These are phyloP conservation scores for Nomada flava DNA, from an alignment of 2,888 invertebrate genomes.

Conservation along the genomic window DNA sequence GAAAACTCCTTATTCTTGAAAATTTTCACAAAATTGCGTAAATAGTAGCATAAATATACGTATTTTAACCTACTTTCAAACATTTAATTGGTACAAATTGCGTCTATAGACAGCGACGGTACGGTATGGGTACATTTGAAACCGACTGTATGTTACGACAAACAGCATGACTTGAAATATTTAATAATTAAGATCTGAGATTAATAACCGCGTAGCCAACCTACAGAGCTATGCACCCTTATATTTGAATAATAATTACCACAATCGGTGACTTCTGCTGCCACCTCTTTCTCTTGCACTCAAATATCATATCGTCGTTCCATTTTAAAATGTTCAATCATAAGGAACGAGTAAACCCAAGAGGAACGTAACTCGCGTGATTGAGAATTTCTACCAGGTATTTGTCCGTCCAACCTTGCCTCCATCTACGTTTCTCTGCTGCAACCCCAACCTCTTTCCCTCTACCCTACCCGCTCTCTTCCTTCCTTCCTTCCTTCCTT, in stretches of 20 bases:
- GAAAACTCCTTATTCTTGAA: too few species aligned
- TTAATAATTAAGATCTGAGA: too few species aligned
- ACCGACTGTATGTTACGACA: too few species aligned
- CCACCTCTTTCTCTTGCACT: background rate
- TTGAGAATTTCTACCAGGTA: constrained; percentile 37
- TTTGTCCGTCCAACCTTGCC: constrained; percentile 24
- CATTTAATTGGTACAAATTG: too few species aligned
- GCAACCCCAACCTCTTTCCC: background rate
- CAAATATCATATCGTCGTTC: background rate
- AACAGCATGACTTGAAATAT: too few species aligned
- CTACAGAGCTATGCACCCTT: too few species aligned
- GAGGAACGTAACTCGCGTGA: constrained; percentile 30
- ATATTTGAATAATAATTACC: constrained; percentile 13
- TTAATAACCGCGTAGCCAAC: too few species aligned
- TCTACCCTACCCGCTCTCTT: background rate
- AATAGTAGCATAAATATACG: too few species aligned
- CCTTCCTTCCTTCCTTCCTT: constrained; percentile 11
- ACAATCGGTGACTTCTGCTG: background rate
- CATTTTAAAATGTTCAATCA: constrained; percentile 11
- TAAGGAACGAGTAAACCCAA: constrained; percentile 22
- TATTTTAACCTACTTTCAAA: too few species aligned
- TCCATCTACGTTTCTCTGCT: constrained; percentile 9
- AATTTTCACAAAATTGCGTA: too few species aligned
- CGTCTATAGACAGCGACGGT: too few species aligned
- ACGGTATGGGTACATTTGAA: too few species aligned